Evolutionary conservation across 2,113 vertebrate genomes (phyloP).

Genomic region (Dromas ardeola): DNA sequence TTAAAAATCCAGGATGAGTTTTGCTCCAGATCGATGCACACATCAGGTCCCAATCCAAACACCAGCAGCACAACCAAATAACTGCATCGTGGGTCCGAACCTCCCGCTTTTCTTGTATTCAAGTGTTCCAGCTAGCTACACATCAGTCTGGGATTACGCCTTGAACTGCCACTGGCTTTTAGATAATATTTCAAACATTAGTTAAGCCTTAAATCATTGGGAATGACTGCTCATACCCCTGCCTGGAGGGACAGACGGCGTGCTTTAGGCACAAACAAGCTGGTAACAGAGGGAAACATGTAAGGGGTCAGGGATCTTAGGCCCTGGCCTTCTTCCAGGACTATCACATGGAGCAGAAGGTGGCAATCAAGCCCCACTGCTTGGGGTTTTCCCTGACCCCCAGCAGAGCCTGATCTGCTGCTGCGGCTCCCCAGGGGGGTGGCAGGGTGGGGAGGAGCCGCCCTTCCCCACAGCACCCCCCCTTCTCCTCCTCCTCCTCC

Average conservation of each 20-base stretch:
- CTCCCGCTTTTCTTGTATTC: background rate
- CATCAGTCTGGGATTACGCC: background rate
- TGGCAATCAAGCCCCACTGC: background rate
- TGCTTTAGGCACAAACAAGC: background rate
- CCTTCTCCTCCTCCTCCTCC: background rate
- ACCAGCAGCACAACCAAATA: background rate
- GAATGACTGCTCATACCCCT: background rate
- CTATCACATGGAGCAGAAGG: background rate
- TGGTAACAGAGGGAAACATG: background rate
- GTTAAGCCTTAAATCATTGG: background rate
- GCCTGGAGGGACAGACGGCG: background rate
- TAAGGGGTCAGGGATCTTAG: background rate
- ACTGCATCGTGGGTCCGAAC: rapidly evolving
- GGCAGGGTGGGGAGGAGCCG: background rate
- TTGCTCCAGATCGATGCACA: background rate
- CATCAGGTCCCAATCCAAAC: background rate
- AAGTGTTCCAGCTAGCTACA: background rate
- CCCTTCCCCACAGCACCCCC: background rate
- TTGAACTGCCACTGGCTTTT: background rate
- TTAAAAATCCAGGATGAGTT: background rate
- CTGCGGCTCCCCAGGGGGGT: background rate
- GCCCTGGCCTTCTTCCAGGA: background rate
- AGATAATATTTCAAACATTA: background rate
- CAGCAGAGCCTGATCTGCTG: background rate
- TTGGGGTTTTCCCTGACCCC: background rate